Evolutionary conservation across 1,140 invertebrate species (phyloP), one percentile per base, ranked within the genome.

Genomic region (Drosophila bipectinata): DNA sequence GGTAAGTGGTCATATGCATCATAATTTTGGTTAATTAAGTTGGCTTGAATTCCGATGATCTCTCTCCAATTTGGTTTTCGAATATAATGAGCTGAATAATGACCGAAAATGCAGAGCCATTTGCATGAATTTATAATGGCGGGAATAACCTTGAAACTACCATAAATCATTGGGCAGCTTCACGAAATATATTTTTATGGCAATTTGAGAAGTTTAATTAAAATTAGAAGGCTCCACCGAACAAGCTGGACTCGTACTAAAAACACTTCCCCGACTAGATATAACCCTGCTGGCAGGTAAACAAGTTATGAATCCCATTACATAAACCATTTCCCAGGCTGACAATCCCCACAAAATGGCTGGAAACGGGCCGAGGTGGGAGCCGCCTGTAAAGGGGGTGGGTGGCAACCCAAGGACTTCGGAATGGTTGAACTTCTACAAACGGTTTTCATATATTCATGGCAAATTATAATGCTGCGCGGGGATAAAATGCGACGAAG

Each of bases 361-460:
- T 18, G 54, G 41, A 14, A 15, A 15, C 6, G 41, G 41, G 54
- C 10, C 8, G 12, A 30, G 63, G 60, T 26, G 45, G 45, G 9
- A 0, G 9, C n/a, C 0, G 2, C 0, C 3, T n/a, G 44, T 2
- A 0, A 10, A 3, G 18, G 44, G 44, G 9, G 9, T 47, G 18
- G 18, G 24, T 21, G 3, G 12, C 8, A 32, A 44, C 28, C 51
- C 53, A 75, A 54, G 60, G 48, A 64, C 67, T 52, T 68, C 68
- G 21, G 44, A 56, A 49, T 34, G 68, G 48, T 51, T 72, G 68
- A 72, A 72, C 55, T 72, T 72, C 68, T 62, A 77, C 44, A 74
- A 84, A 71, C 80, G 51, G 69, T 85, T 80, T 77, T 66, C 83
- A 88, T 88, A 87, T 87, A 87, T 87, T 87, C 83, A 87, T 87